phyloP scores from a whole-genome alignment of 1,140 invertebrate species.

The Panonychus citri region DNA sequence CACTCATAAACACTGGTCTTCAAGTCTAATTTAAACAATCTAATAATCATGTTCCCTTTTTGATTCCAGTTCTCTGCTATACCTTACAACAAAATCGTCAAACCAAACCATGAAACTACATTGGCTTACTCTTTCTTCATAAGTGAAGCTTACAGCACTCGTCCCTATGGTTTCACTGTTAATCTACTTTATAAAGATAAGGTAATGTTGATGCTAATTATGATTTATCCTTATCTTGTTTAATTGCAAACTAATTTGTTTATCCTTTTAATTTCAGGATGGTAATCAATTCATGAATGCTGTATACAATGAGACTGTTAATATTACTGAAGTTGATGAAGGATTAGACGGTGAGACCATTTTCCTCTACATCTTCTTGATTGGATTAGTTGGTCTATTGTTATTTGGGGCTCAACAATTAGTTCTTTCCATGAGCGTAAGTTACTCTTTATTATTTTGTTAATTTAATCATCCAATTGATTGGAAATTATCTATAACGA shows the following conservation, averaged over 20 bases:
- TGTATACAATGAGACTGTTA: slow-evolving; percentile 96
- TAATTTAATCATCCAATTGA: slow-evolving; percentile 5
- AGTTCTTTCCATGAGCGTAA: slow-evolving; percentile 40
- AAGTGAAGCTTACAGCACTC: slow-evolving; percentile 74
- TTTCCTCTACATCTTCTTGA: slow-evolving; percentile 84
- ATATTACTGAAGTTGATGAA: slow-evolving; percentile 84
- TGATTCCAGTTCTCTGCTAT: slow-evolving; percentile 57
- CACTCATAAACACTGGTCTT: no score
- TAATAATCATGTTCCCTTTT: neutral
- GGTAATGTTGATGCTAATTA: slow-evolving; percentile 23
- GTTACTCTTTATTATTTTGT: slow-evolving; percentile 8
- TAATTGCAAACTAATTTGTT: neutral
- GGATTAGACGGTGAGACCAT: slow-evolving; percentile 91
- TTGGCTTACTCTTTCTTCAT: slow-evolving; percentile 85
- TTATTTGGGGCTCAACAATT: slow-evolving; percentile 70
- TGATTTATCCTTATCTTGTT: neutral
- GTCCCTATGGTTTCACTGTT: slow-evolving; percentile 83
- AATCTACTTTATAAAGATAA: slow-evolving; percentile 77
- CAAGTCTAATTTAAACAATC: no score
- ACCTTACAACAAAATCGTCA: slow-evolving; percentile 64
- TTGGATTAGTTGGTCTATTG: slow-evolving; percentile 59
- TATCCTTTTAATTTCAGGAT: slow-evolving; percentile 27
- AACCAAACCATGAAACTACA: slow-evolving; percentile 74
- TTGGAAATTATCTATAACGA: neutral
- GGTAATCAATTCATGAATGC: slow-evolving; percentile 52